Evolutionary conservation across 2,797 vertebrate species (phyloP).

Genomic region (Eulemur rubriventer): DNA sequence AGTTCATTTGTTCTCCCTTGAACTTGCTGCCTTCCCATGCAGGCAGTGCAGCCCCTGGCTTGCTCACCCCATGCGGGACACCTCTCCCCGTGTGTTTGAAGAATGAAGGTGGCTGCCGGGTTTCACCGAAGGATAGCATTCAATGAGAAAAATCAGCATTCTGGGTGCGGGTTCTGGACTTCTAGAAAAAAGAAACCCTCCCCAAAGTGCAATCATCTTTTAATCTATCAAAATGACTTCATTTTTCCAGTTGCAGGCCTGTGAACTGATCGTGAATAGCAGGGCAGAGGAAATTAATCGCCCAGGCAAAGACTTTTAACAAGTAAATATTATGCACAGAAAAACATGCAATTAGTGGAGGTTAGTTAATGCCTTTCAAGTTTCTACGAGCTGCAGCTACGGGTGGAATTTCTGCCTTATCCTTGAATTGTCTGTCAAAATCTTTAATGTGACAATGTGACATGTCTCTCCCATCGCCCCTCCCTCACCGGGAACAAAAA

Average conservation of each 20-base stretch:
- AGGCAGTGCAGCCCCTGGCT: accelerated
- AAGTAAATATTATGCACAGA: conserved; percentile 48
- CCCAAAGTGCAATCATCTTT: not conserved
- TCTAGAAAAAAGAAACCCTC: not conserved
- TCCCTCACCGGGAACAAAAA: conserved; percentile 51
- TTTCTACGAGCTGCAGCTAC: not conserved
- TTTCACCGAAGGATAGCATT: not conserved
- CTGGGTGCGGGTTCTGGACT: not conserved
- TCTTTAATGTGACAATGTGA: conserved; percentile 70
- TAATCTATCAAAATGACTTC: not conserved
- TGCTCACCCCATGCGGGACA: not conserved
- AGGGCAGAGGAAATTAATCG: conserved; percentile 21
- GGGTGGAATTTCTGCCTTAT: conserved; percentile 56
- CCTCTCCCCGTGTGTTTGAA: not conserved
- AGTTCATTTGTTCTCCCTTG: not conserved
- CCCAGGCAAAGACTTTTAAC: conserved; percentile 55
- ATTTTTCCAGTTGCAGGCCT: not conserved
- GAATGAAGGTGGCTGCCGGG: not conserved
- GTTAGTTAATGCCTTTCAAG: conserved; percentile 66
- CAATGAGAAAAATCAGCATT: not conserved
- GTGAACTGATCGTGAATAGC: not conserved
- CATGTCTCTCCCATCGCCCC: conserved; percentile 56
- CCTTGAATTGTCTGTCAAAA: conserved; percentile 71
- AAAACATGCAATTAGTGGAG: conserved; percentile 57
- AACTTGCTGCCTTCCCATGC: not conserved